phyloP scores from a whole-genome alignment of 2,797 vertebrate genomes.

The Malurus splendens region DNA sequence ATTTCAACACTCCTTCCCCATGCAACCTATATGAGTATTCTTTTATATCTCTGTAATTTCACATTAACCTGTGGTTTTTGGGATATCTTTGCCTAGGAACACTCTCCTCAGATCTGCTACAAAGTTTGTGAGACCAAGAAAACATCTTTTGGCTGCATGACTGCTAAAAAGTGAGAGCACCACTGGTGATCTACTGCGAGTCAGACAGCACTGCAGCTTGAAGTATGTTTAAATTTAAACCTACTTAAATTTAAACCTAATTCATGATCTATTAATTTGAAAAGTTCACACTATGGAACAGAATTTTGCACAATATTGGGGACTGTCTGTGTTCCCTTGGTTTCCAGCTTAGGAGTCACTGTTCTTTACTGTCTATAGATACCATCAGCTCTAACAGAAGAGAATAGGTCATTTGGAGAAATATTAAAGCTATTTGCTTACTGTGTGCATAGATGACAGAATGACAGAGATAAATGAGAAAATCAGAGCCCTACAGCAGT shows the following conservation, averaged over 20 bases:
- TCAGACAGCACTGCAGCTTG: neutral
- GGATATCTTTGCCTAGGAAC: neutral
- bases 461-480: neutral
- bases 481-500: conserved; percentile 20
- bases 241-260: neutral
- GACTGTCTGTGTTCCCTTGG: neutral
- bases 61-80: neutral
- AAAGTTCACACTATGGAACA: neutral
- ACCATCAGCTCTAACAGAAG: neutral
- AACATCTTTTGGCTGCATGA: neutral
- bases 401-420: neutral
- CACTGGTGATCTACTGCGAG: neutral
- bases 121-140: neutral
- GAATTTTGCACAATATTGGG: neutral
- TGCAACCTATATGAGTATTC: neutral
- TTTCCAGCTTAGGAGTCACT: neutral
- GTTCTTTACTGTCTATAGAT: neutral
- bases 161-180: neutral
- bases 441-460: neutral
- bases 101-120: neutral
- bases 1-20: neutral
- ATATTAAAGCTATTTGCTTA: neutral
- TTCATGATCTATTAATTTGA: neutral
- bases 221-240: neutral
- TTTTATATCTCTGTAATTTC: neutral